Evolutionary conservation across 2,113 vertebrate genomes (phyloP).

Genomic region (Oreotrochilus melanogaster): DNA sequence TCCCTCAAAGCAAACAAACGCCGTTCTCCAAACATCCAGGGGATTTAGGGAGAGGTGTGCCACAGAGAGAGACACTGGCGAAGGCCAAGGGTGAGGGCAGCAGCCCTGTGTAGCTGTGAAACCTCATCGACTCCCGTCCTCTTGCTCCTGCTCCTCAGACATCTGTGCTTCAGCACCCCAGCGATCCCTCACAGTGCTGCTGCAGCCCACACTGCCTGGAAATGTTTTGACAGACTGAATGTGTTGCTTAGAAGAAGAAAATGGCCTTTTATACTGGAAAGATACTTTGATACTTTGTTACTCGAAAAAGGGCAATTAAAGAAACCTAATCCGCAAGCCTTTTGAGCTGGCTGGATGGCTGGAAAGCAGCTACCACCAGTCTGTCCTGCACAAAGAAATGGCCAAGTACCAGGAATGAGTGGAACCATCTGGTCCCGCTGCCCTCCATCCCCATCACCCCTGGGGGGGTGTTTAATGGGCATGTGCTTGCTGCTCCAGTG

Average conservation of each 20-base stretch:
- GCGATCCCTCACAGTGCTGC: background rate
- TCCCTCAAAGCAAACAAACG: background rate
- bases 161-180: background rate
- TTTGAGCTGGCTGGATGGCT: background rate
- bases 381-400: fast-evolving
- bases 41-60: background rate
- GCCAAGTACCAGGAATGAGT: background rate
- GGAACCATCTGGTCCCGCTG: constrained; percentile 33
- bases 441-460: background rate
- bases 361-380: background rate
- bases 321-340: background rate
- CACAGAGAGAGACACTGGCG: background rate
- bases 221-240: background rate
- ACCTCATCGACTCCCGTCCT: background rate
- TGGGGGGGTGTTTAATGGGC: background rate
- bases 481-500: background rate
- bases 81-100: background rate
- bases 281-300: background rate
- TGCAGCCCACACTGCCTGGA: fast-evolving
- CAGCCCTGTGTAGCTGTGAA: background rate
- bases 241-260: constrained; percentile 3
- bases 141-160: fast-evolving
- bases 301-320: background rate
- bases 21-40: background rate
- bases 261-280: background rate